Evolutionary conservation across 2,113 vertebrate genomes (phyloP).

Genomic region (Tetrax tetrax): DNA sequence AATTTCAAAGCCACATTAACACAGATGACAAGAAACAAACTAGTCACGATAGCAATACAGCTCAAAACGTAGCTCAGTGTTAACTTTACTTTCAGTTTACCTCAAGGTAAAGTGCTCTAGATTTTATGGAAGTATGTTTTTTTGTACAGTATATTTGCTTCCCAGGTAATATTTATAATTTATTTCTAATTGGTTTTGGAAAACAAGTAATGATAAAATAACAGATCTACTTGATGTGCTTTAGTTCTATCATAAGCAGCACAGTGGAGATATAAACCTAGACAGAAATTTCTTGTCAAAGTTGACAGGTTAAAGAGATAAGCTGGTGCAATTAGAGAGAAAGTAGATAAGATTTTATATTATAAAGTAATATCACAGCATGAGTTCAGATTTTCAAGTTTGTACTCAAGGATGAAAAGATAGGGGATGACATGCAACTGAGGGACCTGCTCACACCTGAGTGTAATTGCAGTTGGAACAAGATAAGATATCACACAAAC

Average conservation of each 20-base stretch:
- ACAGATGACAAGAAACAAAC: background rate
- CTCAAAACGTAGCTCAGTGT: background rate
- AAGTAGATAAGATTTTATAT: slow-evolving; percentile 33
- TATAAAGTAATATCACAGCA: background rate
- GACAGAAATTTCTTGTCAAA: slow-evolving; percentile 21
- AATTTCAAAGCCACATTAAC: background rate
- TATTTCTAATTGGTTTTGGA: background rate
- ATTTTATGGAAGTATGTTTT: background rate
- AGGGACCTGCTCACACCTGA: slow-evolving; percentile 1
- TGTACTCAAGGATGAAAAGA: slow-evolving; percentile 28
- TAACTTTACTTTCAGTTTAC: background rate
- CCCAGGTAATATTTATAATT: background rate
- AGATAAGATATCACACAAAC: slow-evolving; percentile 6
- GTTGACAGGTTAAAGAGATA: slow-evolving; percentile 39
- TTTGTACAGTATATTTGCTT: background rate
- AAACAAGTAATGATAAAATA: background rate
- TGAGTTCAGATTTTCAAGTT: slow-evolving; percentile 31
- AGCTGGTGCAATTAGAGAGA: slow-evolving; percentile 34
- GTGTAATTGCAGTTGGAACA: background rate
- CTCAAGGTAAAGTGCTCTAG: background rate
- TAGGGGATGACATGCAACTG: background rate
- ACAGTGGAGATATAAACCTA: background rate
- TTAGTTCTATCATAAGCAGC: background rate
- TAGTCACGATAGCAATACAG: background rate
- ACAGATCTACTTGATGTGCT: background rate